These are phyloP conservation scores for Oscheius sp. DNA, from an alignment of 2,888 invertebrate species.

Conservation along the genomic window DNA sequence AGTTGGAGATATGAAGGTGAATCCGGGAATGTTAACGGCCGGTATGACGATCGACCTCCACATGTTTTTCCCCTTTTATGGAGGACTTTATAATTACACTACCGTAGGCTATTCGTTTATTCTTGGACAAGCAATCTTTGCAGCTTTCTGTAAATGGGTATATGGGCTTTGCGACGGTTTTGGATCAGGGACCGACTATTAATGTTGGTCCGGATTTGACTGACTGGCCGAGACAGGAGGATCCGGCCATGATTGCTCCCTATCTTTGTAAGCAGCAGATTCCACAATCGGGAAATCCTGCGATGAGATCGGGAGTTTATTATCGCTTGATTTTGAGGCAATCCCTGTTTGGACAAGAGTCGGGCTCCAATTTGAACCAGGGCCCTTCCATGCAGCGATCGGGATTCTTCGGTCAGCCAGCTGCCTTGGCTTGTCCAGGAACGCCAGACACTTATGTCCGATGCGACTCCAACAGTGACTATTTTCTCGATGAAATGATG, in stretches of 20 bases:
- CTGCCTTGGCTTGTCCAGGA: slow-evolving; percentile 61
- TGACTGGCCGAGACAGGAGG: slow-evolving; percentile 68
- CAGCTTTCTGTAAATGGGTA: slow-evolving; percentile 68
- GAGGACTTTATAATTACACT: slow-evolving; percentile 68
- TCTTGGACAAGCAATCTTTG: not conserved
- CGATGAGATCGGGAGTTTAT: slow-evolving; percentile 64
- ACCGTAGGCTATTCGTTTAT: slow-evolving; percentile 44
- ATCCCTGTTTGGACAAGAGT: slow-evolving; percentile 64
- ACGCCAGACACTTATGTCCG: slow-evolving; percentile 63
- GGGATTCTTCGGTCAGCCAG: slow-evolving; percentile 61
- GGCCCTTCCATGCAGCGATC: slow-evolving; percentile 54
- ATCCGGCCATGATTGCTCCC: slow-evolving; percentile 70
- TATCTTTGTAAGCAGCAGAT: slow-evolving; percentile 69
- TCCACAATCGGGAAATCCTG: slow-evolving; percentile 64
- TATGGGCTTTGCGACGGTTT: slow-evolving; percentile 68
- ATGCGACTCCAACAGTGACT: slow-evolving; percentile 65
- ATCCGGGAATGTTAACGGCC: slow-evolving; percentile 65
- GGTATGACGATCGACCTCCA: slow-evolving; percentile 69
- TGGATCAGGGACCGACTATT: slow-evolving; percentile 69
- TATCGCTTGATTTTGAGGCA: slow-evolving; percentile 67
- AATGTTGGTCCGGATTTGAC: slow-evolving; percentile 68
- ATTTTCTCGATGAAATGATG: slow-evolving; percentile 68
- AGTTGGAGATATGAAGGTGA: slow-evolving; percentile 66
- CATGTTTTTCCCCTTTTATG: slow-evolving; percentile 68
- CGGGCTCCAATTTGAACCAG: slow-evolving; percentile 57